These are phyloP conservation scores for Dione juno DNA, from an alignment of 2,888 invertebrate species.

Conservation along the genomic window DNA sequence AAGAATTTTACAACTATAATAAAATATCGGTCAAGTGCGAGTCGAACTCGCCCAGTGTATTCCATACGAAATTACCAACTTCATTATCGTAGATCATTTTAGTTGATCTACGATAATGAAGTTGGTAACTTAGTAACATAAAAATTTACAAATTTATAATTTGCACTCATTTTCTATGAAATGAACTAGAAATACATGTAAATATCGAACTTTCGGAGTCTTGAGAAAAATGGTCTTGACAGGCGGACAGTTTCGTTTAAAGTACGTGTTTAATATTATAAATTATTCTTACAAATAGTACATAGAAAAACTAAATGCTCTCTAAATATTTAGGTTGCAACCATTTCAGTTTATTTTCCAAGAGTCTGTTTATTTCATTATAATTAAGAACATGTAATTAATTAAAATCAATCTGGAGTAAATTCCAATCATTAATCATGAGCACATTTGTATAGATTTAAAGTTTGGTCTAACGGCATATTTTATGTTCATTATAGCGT, in stretches of 20 bases:
- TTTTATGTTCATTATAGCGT: constrained; percentile 5
- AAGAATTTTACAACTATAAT: too few relatives aligned
- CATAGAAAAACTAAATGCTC: constrained; percentile 16
- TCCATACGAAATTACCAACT: too few relatives aligned
- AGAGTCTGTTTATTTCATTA: constrained; percentile 28
- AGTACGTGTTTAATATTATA: constrained; percentile 13
- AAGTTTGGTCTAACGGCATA: constrained; percentile 21
- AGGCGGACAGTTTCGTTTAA: background rate
- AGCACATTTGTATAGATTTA: constrained; percentile 28
- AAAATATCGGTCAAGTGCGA: too few relatives aligned
- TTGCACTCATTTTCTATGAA: too few relatives aligned
- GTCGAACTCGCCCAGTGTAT: too few relatives aligned
- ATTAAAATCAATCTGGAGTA: constrained; percentile 46
- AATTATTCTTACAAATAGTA: constrained; percentile 12
- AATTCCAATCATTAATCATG: constrained; percentile 33
- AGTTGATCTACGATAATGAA: too few relatives aligned
- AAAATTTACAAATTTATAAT: too few relatives aligned
- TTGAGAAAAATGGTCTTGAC: too few relatives aligned
- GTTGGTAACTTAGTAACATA: too few relatives aligned
- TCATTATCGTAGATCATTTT: too few relatives aligned
- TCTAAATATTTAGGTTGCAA: constrained; percentile 36
- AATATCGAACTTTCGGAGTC: too few relatives aligned
- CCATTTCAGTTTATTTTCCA: constrained; percentile 37
- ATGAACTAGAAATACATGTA: too few relatives aligned
- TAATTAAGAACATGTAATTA: constrained; percentile 40